Evolutionary conservation across 1,140 invertebrate genomes (phyloP), one percentile per base, ranked within the genome.

Genomic region (Lanistes nyassanus): DNA sequence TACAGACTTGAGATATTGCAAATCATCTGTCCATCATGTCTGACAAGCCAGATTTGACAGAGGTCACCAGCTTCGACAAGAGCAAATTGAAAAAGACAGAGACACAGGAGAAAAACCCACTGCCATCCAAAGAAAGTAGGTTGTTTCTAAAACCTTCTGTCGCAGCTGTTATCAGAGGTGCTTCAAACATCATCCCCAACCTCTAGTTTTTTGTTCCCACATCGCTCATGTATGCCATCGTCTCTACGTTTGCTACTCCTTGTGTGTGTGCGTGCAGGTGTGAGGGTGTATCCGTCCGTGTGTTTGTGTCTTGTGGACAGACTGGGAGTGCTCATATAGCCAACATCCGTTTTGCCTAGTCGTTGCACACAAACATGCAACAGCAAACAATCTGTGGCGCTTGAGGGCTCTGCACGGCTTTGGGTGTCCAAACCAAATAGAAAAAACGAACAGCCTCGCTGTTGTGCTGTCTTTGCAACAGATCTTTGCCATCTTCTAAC

Each of bases 61-160:
- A 87, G 77, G 88, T 90, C 31, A 79, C 80, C 62, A 83, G 77
- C 47, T 90, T 90, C 79, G 83, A 88, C 79, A 85, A 89, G 68
- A 76, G 66, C 70, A 85, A 89, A 76, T 90, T 98, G 88, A 98
- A 97, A 90, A 96, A 96, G 86, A 95, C 96, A 34, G 94, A 96
- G 89, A 98, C 96, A 47, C 92, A 95, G 84, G 96, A 97, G 88
- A 98, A 98, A 89, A 96, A 97, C 88, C 93, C 95, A 60, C 92
- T 98, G 82, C 97, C 97, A 62, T 95, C 96, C 87, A 96, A 97
- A 93, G 95, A 96, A 91, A 96, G 96, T 98, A 92, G 90, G 84
- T 80, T 58, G 26, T 36, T 65, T 26, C 23, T 65, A 7, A 42
- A 53, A 42, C 16, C 31, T 72, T 21, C n/a, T n/a, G n/a, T n/a